Conservation (phyloP, 2,888 invertebrate species). For the Oegoconia quadripuncta region DNA sequence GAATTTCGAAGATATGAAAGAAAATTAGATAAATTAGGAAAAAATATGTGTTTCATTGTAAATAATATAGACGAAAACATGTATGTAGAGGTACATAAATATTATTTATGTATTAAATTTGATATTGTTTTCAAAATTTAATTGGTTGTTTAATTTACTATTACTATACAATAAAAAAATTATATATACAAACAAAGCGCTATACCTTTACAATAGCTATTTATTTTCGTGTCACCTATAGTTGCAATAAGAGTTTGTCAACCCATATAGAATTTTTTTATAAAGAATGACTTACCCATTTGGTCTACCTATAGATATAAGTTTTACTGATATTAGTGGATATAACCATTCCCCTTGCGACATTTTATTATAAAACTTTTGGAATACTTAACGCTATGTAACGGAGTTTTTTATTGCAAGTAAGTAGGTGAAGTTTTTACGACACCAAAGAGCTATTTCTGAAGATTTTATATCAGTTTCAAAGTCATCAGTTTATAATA, state of each 20-base stretch:
- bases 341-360: constrained; percentile 29
- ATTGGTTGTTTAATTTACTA: constrained; percentile 56
- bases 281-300: no score
- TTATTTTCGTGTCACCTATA: no score
- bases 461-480: constrained; percentile 60
- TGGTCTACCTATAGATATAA: no score
- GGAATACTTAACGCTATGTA: constrained; percentile 61
- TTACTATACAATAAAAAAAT: no score
- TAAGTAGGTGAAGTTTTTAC: constrained; percentile 62
- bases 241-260: no score
- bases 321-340: constrained; percentile 29
- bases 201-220: neutral
- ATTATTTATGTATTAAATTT: constrained; percentile 79
- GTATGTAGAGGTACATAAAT: constrained; percentile 77
- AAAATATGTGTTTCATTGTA: constrained; percentile 76
- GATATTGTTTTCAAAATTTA: constrained; percentile 79
- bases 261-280: no score
- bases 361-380: constrained; percentile 59
- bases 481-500: constrained; percentile 50
- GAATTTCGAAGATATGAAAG: constrained; percentile 55
- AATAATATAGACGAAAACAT: constrained; percentile 72
- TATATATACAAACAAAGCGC: neutral
- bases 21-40: constrained; percentile 55
- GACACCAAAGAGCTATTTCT: constrained; percentile 52
- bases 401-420: constrained; percentile 58